phyloP scores from a whole-genome alignment of 2,797 vertebrate species.

The Falco peregrinus region DNA sequence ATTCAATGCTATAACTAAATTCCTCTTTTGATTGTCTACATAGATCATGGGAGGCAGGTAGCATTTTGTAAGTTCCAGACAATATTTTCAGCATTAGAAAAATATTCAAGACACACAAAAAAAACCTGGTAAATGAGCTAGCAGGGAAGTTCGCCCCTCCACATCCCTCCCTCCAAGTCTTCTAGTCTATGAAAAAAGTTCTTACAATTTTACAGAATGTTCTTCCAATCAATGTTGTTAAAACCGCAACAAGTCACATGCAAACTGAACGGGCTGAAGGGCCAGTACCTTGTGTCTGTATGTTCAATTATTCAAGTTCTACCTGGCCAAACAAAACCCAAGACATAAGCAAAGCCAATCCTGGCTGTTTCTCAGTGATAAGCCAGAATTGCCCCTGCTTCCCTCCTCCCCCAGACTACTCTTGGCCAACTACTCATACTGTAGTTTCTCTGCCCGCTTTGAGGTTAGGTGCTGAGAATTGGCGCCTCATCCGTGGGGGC shows the following conservation, averaged over 20 bases:
- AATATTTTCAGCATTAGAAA: slow-evolving; percentile 62
- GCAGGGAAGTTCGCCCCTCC: slow-evolving; percentile 19
- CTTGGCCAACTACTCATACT: slow-evolving; percentile 80
- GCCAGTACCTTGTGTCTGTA: slow-evolving; percentile 34
- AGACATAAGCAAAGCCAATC: slow-evolving; percentile 12
- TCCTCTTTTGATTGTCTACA: slow-evolving; percentile 69
- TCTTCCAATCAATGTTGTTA: slow-evolving; percentile 32
- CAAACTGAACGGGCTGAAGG: not conserved
- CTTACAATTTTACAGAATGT: slow-evolving; percentile 31
- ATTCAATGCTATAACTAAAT: slow-evolving; percentile 58
- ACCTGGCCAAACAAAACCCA: not conserved
- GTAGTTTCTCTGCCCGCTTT: slow-evolving; percentile 93
- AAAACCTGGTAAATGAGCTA: slow-evolving; percentile 33
- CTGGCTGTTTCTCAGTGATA: not conserved
- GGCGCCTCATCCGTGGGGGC: slow-evolving; percentile 93
- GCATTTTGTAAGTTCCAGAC: slow-evolving; percentile 64
- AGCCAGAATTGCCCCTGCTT: not conserved
- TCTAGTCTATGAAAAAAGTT: slow-evolving; percentile 31
- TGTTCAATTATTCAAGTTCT: not conserved
- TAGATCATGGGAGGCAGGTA: slow-evolving; percentile 56
- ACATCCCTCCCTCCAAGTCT: slow-evolving; percentile 21
- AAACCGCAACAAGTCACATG: slow-evolving; percentile 24
- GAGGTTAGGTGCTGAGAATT: slow-evolving; percentile 95
- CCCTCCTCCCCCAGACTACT: slow-evolving; percentile 19
- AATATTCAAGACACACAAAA: slow-evolving; percentile 65